These are phyloP conservation scores for Scylla paramamosain DNA, from an alignment of 1,140 invertebrate genomes.

Conservation along the genomic window DNA sequence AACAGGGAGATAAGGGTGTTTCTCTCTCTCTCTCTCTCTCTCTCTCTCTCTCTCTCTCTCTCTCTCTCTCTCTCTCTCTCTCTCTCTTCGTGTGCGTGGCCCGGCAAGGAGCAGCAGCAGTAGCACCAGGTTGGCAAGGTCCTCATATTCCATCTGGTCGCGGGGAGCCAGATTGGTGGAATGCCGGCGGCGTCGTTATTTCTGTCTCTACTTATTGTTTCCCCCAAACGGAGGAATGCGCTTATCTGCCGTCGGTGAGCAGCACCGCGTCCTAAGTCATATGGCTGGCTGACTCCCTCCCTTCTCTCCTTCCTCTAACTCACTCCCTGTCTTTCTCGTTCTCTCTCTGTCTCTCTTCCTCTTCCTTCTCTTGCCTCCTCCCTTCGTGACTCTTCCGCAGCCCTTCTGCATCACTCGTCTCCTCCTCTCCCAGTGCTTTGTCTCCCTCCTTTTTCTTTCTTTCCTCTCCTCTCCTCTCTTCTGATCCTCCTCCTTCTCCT, in stretches of 20 bases:
- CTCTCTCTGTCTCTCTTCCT: background rate
- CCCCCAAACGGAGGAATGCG: constrained; percentile 66
- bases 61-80: background rate
- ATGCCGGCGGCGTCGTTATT: constrained; percentile 67
- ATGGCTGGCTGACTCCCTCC: background rate
- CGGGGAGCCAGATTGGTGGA: constrained; percentile 45
- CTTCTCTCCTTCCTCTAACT: background rate
- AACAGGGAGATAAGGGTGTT: too few relatives aligned
- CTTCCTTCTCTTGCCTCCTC: background rate
- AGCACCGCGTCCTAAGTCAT: constrained; percentile 52
- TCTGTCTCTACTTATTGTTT: constrained; percentile 72
- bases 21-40: constrained; percentile 47
- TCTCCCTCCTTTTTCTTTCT: background rate
- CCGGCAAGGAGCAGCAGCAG: background rate
- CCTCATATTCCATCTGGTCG: constrained; percentile 58
- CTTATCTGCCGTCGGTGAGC: constrained; percentile 60
- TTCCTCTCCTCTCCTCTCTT: background rate
- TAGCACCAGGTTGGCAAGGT: constrained; percentile 4
- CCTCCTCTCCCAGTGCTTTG: background rate
- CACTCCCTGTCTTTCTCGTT: background rate
- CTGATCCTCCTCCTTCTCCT: background rate
- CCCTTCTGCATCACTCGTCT: constrained; percentile 27
- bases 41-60: constrained; percentile 46
- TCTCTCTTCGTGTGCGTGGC: too few relatives aligned
- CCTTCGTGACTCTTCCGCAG: background rate